Conservation (phyloP, 2,888 invertebrate species). For the Elegia similella region DNA sequence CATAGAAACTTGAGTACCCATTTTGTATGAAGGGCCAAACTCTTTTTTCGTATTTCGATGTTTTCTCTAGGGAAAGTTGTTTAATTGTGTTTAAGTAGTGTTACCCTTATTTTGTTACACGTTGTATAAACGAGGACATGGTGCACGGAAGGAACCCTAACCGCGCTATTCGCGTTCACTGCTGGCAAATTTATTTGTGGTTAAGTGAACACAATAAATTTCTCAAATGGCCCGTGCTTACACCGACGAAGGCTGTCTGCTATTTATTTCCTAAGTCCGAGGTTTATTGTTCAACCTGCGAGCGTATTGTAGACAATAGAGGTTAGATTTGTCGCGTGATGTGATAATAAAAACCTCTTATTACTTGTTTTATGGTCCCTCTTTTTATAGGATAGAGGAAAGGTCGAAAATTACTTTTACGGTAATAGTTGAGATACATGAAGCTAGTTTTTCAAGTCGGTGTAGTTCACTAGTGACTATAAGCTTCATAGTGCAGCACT, state of each 20-base stretch:
- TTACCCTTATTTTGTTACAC: too few species aligned
- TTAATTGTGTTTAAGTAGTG: too few species aligned
- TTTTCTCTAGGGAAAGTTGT: too few species aligned
- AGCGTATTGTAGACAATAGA: constrained; percentile 58
- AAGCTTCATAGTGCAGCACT: too few species aligned
- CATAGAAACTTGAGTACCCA: too few species aligned
- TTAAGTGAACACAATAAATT: constrained; percentile 80
- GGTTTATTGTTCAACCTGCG: constrained; percentile 61
- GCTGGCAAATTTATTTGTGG: constrained; percentile 76
- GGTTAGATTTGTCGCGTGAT: constrained; percentile 63
- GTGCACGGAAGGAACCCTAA: constrained; percentile 43
- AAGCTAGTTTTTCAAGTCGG: too few species aligned
- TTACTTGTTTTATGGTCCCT: constrained; percentile 28
- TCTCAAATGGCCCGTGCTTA: constrained; percentile 77
- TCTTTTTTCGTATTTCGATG: too few species aligned
- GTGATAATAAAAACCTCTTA: constrained; percentile 56
- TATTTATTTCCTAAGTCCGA: constrained; percentile 72
- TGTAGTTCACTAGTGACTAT: too few species aligned
- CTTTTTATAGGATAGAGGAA: constrained; percentile 19
- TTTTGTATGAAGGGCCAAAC: too few species aligned
- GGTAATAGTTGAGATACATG: too few species aligned
- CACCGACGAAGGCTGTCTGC: constrained; percentile 68
- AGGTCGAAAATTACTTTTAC: constrained; percentile 3
- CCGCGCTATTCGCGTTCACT: constrained; percentile 62
- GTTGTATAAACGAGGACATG: constrained; percentile 39